phyloP scores from a whole-genome alignment of 2,888 invertebrate species.

The Meloe dianella region DNA sequence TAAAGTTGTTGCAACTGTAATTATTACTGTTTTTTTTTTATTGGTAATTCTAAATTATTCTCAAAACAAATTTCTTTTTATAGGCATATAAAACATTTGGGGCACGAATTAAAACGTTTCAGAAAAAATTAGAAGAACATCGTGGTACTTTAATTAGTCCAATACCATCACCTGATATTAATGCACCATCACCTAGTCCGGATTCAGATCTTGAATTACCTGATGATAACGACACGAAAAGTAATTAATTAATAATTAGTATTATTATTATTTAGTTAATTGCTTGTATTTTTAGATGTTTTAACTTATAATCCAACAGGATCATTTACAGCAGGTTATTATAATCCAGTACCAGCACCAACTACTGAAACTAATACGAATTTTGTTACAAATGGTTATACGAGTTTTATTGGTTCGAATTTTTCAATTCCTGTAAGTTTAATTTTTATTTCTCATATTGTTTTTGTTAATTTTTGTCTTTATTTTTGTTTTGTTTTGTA shows the following conservation, averaged over 20 bases:
- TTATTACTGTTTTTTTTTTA: slow-evolving; percentile 54
- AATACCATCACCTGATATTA: slow-evolving; percentile 72
- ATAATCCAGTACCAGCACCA: slow-evolving; percentile 58
- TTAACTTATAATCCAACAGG: slow-evolving; percentile 28
- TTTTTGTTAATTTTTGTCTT: no score
- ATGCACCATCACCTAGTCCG: slow-evolving; percentile 78
- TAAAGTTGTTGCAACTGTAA: slow-evolving; percentile 93
- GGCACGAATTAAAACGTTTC: slow-evolving; percentile 81
- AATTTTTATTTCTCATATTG: slow-evolving; percentile 11
- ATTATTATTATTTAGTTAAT: slow-evolving; percentile 8
- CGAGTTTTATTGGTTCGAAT: slow-evolving; percentile 70
- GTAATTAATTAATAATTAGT: slow-evolving; percentile 18
- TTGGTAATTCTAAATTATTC: no score
- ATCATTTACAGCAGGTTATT: slow-evolving; percentile 59
- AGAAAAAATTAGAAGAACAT: slow-evolving; percentile 84
- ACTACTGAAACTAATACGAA: slow-evolving; percentile 36
- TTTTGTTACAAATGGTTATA: slow-evolving; percentile 63
- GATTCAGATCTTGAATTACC: slow-evolving; percentile 83
- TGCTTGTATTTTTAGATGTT: no score
- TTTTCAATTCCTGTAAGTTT: slow-evolving; percentile 61
- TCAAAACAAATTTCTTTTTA: slow-evolving; percentile 33
- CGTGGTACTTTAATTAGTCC: slow-evolving; percentile 74
- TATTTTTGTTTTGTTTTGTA: no score
- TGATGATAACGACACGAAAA: slow-evolving; percentile 43
- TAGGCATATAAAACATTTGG: slow-evolving; percentile 96